Evolutionary conservation across 2,797 vertebrate genomes (phyloP).

Genomic region (Carduelis carduelis): DNA sequence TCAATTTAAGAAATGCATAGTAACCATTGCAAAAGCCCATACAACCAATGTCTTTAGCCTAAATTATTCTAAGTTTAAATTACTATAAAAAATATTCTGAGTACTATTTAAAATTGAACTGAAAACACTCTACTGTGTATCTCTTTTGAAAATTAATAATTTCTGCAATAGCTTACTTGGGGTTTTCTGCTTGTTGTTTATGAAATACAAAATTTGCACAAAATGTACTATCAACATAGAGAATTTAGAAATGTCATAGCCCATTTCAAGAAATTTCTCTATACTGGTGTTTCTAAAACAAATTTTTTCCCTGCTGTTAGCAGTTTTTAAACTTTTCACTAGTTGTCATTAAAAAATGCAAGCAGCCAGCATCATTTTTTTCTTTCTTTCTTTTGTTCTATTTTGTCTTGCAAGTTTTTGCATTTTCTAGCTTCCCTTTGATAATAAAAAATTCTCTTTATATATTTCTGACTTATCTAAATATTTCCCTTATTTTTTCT

Average conservation of each 20-base stretch:
- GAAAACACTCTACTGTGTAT: background rate
- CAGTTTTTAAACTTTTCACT: background rate
- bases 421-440: background rate
- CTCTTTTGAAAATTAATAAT: background rate
- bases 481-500: background rate
- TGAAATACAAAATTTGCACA: background rate
- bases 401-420: background rate
- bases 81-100: background rate
- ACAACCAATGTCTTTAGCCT: background rate
- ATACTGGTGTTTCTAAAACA: background rate
- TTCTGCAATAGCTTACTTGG: background rate
- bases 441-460: background rate
- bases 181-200: background rate
- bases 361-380: fast-evolving
- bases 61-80: background rate
- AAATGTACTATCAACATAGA: background rate
- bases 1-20: background rate
- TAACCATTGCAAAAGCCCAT: background rate
- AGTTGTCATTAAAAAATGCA: background rate
- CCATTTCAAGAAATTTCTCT: background rate
- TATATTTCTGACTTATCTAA: background rate
- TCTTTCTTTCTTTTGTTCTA: background rate
- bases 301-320: background rate
- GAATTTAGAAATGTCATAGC: background rate
- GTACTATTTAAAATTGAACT: background rate